These are phyloP conservation scores for Dicycla oo DNA, from an alignment of 2,888 invertebrate species.

Conservation along the genomic window DNA sequence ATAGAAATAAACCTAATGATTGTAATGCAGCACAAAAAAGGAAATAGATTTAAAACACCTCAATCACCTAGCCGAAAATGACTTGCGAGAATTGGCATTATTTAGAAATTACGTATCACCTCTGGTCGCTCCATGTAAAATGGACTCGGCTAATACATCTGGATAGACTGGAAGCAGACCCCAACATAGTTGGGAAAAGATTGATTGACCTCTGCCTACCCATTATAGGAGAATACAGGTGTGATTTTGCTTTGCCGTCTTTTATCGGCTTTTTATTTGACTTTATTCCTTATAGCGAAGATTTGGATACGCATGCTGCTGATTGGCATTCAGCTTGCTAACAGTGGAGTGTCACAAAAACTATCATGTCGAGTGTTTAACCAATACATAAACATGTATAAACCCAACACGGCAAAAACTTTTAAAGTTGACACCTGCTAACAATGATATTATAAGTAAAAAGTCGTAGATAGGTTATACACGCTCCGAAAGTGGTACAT, in stretches of 20 bases:
- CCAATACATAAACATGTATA: neutral
- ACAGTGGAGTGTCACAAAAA: conserved; percentile 30
- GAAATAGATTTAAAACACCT: neutral
- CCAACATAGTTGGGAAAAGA: too few relatives aligned
- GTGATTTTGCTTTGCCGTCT: neutral
- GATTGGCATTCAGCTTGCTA: conserved; percentile 20
- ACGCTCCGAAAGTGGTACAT: too few relatives aligned
- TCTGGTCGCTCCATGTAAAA: too few relatives aligned
- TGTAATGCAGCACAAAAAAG: neutral
- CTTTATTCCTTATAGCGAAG: neutral
- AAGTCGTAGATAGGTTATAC: too few relatives aligned
- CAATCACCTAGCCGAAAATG: too few relatives aligned
- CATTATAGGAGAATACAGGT: neutral
- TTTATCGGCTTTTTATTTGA: conserved; percentile 2
- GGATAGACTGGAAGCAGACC: too few relatives aligned
- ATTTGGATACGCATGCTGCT: conserved; percentile 4
- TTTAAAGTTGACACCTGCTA: neutral
- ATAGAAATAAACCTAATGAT: neutral
- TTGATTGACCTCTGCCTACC: too few relatives aligned
- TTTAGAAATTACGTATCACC: neutral
- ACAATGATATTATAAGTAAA: too few relatives aligned
- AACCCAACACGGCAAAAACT: neutral
- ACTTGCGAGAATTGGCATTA: neutral
- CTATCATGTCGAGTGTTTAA: conserved; percentile 11
- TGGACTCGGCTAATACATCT: too few relatives aligned